phyloP scores from a whole-genome alignment of 1,140 invertebrate genomes.

The Maniola jurtina region DNA sequence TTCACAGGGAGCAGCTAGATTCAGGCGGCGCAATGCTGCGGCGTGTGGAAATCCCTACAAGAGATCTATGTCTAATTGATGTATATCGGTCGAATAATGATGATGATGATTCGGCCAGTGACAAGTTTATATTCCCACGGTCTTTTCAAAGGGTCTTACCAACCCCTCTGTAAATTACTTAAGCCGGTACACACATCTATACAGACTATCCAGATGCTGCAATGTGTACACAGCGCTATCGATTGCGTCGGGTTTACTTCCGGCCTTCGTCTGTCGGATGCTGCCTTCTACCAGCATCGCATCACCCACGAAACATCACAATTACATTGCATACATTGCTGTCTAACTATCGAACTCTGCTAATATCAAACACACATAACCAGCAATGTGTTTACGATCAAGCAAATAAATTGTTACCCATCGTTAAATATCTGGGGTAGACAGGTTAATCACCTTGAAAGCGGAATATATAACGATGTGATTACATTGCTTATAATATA shows the following conservation, averaged over 20 bases:
- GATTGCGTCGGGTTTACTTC: constrained; percentile 32
- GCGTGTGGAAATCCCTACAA: too few relatives aligned
- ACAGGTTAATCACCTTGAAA: constrained; percentile 4
- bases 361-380: background rate
- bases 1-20: too few relatives aligned
- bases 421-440: background rate
- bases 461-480: background rate
- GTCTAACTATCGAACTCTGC: background rate
- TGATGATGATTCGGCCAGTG: too few relatives aligned
- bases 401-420: background rate
- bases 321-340: background rate
- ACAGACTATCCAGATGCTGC: background rate
- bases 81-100: too few relatives aligned
- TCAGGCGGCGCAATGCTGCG: too few relatives aligned
- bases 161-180: background rate
- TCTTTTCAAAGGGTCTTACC: background rate
- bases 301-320: background rate
- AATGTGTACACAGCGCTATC: constrained; percentile 32
- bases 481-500: background rate
- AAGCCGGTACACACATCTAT: background rate
- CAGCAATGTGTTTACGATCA: background rate
- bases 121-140: background rate
- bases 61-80: too few relatives aligned
- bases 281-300: constrained; percentile 23
- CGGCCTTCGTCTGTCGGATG: constrained; percentile 32